phyloP scores from a whole-genome alignment of 2,113 vertebrate species.

The Myrmecobius fasciatus region DNA sequence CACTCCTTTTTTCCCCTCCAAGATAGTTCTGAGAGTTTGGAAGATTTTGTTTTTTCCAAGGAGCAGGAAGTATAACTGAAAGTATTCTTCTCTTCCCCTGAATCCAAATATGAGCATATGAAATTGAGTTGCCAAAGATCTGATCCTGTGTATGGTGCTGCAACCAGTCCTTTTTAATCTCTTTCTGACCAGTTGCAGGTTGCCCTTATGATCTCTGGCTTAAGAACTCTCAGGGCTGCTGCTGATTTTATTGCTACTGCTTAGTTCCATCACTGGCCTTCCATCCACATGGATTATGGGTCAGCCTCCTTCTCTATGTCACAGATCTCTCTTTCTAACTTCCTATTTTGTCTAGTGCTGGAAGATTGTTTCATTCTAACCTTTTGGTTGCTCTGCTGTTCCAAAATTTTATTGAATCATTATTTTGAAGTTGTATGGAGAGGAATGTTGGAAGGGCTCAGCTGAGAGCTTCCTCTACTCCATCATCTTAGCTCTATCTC shows the following conservation, averaged over 20 bases:
- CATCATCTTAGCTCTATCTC: not conserved
- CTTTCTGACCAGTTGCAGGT: too few species aligned
- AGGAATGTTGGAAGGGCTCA: not conserved
- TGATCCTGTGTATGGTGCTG: too few species aligned
- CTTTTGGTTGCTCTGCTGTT: not conserved
- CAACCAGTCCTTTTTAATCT: too few species aligned
- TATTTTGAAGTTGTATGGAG: not conserved
- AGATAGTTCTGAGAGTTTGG: too few species aligned
- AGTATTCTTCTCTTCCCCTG: too few species aligned
- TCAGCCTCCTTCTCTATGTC: not conserved
- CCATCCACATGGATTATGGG: not conserved
- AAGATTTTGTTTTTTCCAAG: too few species aligned
- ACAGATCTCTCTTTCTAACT: not conserved
- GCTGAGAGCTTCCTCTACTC: not conserved
- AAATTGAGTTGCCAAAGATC: too few species aligned
- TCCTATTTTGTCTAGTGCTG: not conserved
- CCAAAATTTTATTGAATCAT: not conserved
- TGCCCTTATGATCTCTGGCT: too few species aligned
- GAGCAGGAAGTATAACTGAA: too few species aligned
- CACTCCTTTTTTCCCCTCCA: too few species aligned
- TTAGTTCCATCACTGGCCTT: not conserved
- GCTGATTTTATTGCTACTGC: not conserved
- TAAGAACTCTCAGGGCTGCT: not conserved
- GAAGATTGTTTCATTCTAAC: not conserved
- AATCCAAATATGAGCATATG: too few species aligned